Percentiles rank a stretch among this genome's conserved stretches.
Conservation (phyloP, 2,113 vertebrate genomes). For the Pterocles orientalis region DNA sequence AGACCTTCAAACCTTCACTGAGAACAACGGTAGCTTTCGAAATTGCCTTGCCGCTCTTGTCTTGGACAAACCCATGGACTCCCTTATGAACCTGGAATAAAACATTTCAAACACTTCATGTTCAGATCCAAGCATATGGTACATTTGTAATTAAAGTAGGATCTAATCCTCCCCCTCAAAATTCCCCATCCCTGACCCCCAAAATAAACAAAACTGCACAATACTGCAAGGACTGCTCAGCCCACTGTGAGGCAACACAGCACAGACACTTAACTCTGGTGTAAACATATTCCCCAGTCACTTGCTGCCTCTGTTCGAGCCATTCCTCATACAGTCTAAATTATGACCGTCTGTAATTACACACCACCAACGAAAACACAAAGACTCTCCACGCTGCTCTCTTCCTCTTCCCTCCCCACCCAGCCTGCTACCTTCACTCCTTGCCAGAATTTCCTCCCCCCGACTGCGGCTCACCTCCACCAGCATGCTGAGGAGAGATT, state of each 20-base stretch:
- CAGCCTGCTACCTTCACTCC: background rate
- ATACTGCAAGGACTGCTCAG: background rate
- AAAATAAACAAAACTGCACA: background rate
- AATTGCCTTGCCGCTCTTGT: conserved; percentile 89
- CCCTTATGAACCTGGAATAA: conserved; percentile 91
- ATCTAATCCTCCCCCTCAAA: background rate
- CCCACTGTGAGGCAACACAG: background rate
- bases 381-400: background rate
- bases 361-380: background rate
- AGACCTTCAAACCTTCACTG: conserved; percentile 85
- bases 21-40: conserved; percentile 87
- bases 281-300: background rate
- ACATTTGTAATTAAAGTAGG: background rate
- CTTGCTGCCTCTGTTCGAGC: background rate
- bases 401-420: background rate
- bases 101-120: background rate
- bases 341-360: background rate
- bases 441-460: background rate
- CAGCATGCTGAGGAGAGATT: conserved; percentile 93
- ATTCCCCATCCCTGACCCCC: background rate
- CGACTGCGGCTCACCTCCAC: conserved; percentile 86
- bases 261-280: background rate
- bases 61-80: conserved; percentile 88
- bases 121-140: background rate
- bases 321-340: background rate